Percentiles rank a stretch among this genome's conserved stretches.
Evolutionary conservation across 2,888 invertebrate species (phyloP).

Genomic region (Caenorhabditis panamensis): DNA sequence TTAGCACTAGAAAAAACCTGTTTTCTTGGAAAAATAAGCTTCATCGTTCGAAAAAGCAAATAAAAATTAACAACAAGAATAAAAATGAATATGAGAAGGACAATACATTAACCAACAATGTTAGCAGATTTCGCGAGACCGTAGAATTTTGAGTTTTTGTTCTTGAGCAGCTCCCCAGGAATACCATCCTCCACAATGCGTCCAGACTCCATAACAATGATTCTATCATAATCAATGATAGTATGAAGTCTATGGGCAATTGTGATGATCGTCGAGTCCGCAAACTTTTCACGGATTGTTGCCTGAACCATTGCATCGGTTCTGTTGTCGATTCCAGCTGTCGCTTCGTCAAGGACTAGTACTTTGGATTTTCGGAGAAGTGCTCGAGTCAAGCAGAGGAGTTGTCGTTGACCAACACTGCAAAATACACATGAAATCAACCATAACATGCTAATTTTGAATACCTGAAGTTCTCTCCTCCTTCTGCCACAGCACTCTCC

Average conservation of each 20-base stretch:
- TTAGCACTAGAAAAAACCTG: too few relatives aligned
- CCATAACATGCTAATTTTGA: background rate
- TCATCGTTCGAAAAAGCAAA: too few relatives aligned
- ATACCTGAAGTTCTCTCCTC: slow-evolving; percentile 88
- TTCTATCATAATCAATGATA: slow-evolving; percentile 87
- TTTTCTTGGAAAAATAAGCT: too few relatives aligned
- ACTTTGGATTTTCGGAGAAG: slow-evolving; percentile 83
- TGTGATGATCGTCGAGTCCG: slow-evolving; percentile 85
- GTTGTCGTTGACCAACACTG: slow-evolving; percentile 6
- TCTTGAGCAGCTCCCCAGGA: slow-evolving; percentile 66
- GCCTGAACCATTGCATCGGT: slow-evolving; percentile 84
- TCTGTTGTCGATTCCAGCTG: slow-evolving; percentile 84
- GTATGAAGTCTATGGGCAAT: slow-evolving; percentile 90
- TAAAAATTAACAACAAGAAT: too few relatives aligned
- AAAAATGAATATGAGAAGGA: too few relatives aligned
- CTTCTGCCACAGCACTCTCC: slow-evolving; percentile 90
- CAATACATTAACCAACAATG: slow-evolving; percentile 61
- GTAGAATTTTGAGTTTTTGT: slow-evolving; percentile 70
- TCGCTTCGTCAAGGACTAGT: slow-evolving; percentile 86
- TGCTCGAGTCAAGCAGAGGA: slow-evolving; percentile 81
- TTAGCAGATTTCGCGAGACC: slow-evolving; percentile 72
- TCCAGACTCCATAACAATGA: slow-evolving; percentile 74
- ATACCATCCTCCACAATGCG: slow-evolving; percentile 70
- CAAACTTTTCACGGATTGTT: slow-evolving; percentile 85
- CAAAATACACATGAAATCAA: background rate